These are phyloP conservation scores for Gopherus flavomarginatus DNA, from an alignment of 2,113 vertebrate species.

Conservation along the genomic window DNA sequence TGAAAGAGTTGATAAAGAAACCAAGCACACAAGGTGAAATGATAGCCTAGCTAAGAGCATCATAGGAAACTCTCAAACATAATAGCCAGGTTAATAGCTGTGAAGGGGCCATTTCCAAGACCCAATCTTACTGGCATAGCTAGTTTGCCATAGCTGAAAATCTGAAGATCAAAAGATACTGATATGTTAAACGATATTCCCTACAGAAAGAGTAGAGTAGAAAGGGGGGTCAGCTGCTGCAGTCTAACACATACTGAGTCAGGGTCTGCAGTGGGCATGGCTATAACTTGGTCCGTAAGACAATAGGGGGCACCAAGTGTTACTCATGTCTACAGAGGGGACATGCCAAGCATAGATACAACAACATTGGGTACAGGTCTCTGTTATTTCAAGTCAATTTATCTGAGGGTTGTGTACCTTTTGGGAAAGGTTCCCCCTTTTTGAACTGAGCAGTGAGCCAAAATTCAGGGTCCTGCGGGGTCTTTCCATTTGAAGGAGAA, in stretches of 20 bases:
- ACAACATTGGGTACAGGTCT: not conserved
- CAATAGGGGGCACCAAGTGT: not conserved
- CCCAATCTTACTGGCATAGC: not conserved
- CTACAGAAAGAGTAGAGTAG: not conserved
- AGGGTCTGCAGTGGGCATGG: not conserved
- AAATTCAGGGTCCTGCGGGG: not conserved
- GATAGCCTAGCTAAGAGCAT: not conserved
- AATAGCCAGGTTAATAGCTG: not conserved
- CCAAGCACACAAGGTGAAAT: not conserved
- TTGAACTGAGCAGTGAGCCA: not conserved
- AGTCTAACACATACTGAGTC: no score
- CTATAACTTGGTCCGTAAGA: not conserved
- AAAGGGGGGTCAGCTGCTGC: not conserved
- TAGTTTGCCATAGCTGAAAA: not conserved
- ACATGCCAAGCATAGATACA: not conserved
- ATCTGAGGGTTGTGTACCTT: not conserved
- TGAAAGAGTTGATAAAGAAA: not conserved
- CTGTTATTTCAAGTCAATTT: not conserved
- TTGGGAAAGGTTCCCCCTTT: not conserved
- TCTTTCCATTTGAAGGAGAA: not conserved
- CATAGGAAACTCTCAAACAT: not conserved
- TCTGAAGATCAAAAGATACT: not conserved
- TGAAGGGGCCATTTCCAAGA: not conserved
- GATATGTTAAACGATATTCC: not conserved
- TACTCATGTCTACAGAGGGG: not conserved